phyloP scores from a whole-genome alignment of 1,140 invertebrate species.

The Caerostris darwini region DNA sequence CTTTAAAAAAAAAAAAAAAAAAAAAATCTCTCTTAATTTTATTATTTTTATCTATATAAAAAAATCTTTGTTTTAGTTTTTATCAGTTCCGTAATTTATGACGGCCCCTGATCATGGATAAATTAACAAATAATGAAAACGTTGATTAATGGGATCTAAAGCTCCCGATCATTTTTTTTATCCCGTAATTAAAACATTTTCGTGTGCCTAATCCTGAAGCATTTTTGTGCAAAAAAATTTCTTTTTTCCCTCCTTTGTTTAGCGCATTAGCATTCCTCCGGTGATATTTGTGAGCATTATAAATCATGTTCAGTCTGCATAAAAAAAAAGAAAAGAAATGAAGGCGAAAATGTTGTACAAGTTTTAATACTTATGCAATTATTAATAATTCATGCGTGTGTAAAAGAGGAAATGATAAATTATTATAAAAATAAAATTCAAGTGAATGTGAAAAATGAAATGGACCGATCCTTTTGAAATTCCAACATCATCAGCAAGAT shows the following conservation, averaged over 20 bases:
- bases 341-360: conserved; percentile 27
- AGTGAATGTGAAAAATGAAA: too few species aligned
- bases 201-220: conserved; percentile 26
- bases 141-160: conserved; percentile 33
- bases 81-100: conserved; percentile 16
- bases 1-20: background rate
- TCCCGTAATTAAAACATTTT: conserved; percentile 27
- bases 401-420: background rate
- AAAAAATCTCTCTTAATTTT: background rate
- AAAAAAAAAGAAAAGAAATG: conserved; percentile 17
- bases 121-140: conserved; percentile 32
- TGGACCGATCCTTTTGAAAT: too few species aligned
- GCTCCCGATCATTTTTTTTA: background rate
- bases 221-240: conserved; percentile 31
- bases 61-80: background rate
- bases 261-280: background rate
- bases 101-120: conserved; percentile 30
- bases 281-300: conserved; percentile 8
- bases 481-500: too few species aligned
- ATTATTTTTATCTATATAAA: background rate
- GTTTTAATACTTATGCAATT: conserved; percentile 21
- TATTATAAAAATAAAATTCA: background rate
- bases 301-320: conserved; percentile 28
- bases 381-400: background rate
- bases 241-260: background rate